These are phyloP conservation scores for Beris chalybata DNA, from an alignment of 2,888 invertebrate genomes.

Conservation along the genomic window DNA sequence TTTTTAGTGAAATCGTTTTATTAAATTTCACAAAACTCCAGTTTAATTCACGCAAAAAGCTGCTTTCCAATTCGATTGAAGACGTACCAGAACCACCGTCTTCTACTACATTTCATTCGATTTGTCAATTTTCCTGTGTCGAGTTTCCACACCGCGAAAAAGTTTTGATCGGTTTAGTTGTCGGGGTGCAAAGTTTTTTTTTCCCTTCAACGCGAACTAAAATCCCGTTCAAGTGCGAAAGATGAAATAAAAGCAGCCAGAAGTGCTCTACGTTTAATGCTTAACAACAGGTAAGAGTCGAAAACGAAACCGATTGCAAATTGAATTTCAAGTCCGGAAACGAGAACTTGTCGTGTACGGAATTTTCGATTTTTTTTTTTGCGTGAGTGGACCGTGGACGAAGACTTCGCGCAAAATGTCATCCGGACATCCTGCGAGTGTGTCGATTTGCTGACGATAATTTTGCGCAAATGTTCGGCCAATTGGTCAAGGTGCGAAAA, in stretches of 20 bases:
- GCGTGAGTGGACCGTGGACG: neutral
- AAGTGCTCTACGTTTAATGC: conserved; percentile 12
- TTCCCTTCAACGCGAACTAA: conserved; percentile 9
- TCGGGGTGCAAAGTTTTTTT: conserved; percentile 12
- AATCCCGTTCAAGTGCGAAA: conserved; percentile 10
- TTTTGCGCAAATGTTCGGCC: neutral
- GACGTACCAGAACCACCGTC: neutral
- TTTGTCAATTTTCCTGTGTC: conserved; percentile 24
- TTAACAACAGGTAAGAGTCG: conserved; percentile 8
- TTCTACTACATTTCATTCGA: conserved; percentile 26
- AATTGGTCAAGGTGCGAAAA: neutral
- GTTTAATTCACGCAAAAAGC: too few species aligned
- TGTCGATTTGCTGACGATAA: conserved; percentile 5
- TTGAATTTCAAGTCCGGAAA: too few species aligned
- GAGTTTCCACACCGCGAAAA: conserved; percentile 10
- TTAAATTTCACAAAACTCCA: too few species aligned
- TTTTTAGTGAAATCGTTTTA: too few species aligned
- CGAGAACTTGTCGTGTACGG: neutral
- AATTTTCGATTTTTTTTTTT: neutral
- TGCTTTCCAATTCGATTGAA: neutral
- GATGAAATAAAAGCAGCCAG: conserved; percentile 10
- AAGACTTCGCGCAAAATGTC: conserved; percentile 24
- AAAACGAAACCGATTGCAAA: neutral
- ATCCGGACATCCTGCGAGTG: neutral
- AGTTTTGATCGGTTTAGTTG: neutral